Conservation (phyloP, 2,113 vertebrate genomes). For the Otis tarda region DNA sequence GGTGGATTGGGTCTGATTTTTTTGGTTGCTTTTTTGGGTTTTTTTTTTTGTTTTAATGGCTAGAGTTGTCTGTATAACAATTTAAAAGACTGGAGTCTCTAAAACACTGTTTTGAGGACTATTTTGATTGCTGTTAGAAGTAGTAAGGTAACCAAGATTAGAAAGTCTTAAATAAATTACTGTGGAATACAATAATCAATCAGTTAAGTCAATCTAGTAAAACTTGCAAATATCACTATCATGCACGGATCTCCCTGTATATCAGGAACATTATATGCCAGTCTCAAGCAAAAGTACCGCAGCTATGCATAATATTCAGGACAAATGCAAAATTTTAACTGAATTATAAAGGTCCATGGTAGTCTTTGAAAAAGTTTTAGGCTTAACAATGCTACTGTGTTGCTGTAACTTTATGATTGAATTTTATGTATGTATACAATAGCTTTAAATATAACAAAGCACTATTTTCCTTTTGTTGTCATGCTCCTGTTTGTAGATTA, state of each 20-base stretch:
- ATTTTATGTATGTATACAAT: background rate
- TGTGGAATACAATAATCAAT: background rate
- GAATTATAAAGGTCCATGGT: background rate
- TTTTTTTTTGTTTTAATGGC: background rate
- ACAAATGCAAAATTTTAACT: background rate
- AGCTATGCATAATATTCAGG: background rate
- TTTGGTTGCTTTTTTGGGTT: background rate
- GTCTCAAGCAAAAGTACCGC: background rate
- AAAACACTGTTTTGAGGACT: background rate
- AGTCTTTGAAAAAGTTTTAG: background rate
- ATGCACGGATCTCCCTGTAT: background rate
- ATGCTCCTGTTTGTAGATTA: background rate
- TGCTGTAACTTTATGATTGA: background rate
- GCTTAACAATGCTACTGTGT: fast-evolving
- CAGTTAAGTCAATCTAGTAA: background rate
- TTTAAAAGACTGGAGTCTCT: background rate
- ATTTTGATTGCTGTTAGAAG: background rate
- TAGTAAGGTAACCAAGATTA: background rate
- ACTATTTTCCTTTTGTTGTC: background rate
- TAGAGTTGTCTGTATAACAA: background rate
- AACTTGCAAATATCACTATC: background rate
- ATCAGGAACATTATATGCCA: background rate
- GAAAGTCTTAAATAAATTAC: background rate
- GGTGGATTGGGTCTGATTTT: too few species aligned
- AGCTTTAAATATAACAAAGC: background rate